Evolutionary conservation across 2,113 vertebrate genomes (phyloP).

Genomic region (Ctenomys sociabilis): DNA sequence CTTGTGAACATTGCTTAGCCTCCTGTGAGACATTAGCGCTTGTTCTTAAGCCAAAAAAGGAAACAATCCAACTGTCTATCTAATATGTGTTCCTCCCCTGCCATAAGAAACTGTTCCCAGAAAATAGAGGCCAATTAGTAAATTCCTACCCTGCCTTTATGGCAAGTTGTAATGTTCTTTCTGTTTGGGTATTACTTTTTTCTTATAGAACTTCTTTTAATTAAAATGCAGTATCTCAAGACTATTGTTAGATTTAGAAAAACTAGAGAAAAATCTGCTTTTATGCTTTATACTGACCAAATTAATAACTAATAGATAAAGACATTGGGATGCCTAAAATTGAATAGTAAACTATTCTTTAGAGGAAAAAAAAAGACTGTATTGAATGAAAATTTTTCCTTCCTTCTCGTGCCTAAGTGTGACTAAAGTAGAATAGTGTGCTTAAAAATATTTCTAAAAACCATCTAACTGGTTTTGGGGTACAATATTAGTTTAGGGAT

Average conservation of each 20-base stretch:
- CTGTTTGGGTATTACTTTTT: conserved; percentile 32
- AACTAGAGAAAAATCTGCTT: background rate
- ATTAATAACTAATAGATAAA: conserved; percentile 59
- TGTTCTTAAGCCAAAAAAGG: conserved; percentile 70
- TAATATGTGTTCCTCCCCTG: conserved; percentile 39
- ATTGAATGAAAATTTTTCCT: background rate
- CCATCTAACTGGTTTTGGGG: background rate
- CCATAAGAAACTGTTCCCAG: conserved; percentile 28
- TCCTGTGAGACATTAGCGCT: conserved; percentile 61
- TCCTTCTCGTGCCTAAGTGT: background rate
- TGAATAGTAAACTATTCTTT: background rate
- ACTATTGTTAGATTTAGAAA: conserved; percentile 53
- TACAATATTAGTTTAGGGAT: conserved; percentile 41
- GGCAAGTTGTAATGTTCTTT: conserved; percentile 29
- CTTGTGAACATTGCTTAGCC: conserved; percentile 62
- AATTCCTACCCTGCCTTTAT: conserved; percentile 44
- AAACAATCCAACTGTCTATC: conserved; percentile 64
- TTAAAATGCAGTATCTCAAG: conserved; percentile 35
- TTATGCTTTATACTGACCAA: background rate
- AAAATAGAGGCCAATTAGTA: conserved; percentile 56
- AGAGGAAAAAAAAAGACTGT: background rate
- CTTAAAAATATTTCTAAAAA: conserved; percentile 53
- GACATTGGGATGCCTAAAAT: background rate
- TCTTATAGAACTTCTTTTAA: conserved; percentile 51
- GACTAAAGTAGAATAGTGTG: background rate